Evolutionary conservation across 2,888 invertebrate species (phyloP).

Genomic region (Ennomos erosarius): DNA sequence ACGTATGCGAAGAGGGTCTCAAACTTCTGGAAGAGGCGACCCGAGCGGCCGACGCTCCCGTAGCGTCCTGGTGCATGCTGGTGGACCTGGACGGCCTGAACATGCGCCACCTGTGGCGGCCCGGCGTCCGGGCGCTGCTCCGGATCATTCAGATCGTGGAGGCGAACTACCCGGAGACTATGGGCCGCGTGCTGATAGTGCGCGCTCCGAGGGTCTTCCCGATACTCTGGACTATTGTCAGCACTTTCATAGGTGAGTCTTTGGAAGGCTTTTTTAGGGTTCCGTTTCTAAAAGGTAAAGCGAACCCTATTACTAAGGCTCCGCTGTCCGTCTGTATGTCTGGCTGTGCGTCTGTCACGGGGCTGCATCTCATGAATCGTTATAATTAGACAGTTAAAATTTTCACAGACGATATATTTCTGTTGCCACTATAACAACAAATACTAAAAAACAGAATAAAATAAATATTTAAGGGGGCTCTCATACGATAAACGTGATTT

Average conservation of each 20-base stretch:
- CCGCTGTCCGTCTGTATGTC: too few relatives aligned
- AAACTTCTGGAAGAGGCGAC: slow-evolving; percentile 95
- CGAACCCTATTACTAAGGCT: too few relatives aligned
- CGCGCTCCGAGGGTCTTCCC: slow-evolving; percentile 97
- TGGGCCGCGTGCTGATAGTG: slow-evolving; percentile 95
- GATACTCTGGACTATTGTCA: slow-evolving; percentile 97
- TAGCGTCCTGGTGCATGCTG: slow-evolving; percentile 95
- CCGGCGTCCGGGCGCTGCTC: slow-evolving; percentile 92
- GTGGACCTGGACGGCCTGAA: slow-evolving; percentile 97
- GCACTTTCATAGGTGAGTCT: slow-evolving; percentile 93
- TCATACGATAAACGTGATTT: too few relatives aligned
- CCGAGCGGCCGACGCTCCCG: slow-evolving; percentile 90
- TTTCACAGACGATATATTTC: too few relatives aligned
- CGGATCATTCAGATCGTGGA: slow-evolving; percentile 90
- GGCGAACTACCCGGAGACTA: slow-evolving; percentile 97
- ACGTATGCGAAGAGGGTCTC: slow-evolving; percentile 96
- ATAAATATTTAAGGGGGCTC: too few relatives aligned
- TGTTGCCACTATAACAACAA: too few relatives aligned
- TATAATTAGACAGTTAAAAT: too few relatives aligned
- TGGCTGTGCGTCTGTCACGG: too few relatives aligned
- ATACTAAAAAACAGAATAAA: too few relatives aligned
- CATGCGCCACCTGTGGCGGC: slow-evolving; percentile 98
- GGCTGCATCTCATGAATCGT: too few relatives aligned
- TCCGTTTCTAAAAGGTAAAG: too few relatives aligned
- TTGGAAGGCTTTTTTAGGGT: slow-evolving; percentile 6